Conservation (phyloP, 2,888 invertebrate genomes). For the Lottia scabra region DNA sequence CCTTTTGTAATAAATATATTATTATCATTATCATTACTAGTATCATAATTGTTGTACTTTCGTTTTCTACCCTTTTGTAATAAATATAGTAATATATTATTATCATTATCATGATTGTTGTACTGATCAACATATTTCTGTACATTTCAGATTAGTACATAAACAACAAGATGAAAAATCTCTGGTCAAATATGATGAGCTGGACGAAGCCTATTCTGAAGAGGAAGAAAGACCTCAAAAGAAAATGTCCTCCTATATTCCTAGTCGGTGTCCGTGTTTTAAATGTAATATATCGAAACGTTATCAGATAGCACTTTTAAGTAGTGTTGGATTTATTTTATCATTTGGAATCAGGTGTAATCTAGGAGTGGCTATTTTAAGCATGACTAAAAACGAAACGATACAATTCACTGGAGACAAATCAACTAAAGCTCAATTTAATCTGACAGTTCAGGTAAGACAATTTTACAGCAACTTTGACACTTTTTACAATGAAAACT, state of each 20-base stretch:
- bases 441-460: neutral
- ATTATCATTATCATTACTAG: no score
- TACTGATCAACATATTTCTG: no score
- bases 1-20: no score
- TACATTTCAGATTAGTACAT: slow-evolving; percentile 50
- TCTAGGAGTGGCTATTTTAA: slow-evolving; percentile 96
- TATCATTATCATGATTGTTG: no score
- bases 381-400: slow-evolving; percentile 72
- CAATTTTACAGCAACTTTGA: no score
- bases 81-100: no score
- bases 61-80: no score
- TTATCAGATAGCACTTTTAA: slow-evolving; percentile 70
- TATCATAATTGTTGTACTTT: no score
- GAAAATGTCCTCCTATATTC: slow-evolving; percentile 8
- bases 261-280: slow-evolving; percentile 36
- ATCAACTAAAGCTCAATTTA: neutral
- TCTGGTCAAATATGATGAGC: slow-evolving; percentile 63
- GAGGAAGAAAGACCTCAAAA: slow-evolving; percentile 45
- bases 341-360: slow-evolving; percentile 94
- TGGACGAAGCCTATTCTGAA: slow-evolving; percentile 62
- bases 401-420: slow-evolving; percentile 36
- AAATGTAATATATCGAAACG: slow-evolving; percentile 55
- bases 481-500: neutral
- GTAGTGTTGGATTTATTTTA: slow-evolving; percentile 71
- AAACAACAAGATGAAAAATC: slow-evolving; percentile 61